Conservation (phyloP, 2,113 vertebrate genomes). For the Poecilia latipinna region DNA sequence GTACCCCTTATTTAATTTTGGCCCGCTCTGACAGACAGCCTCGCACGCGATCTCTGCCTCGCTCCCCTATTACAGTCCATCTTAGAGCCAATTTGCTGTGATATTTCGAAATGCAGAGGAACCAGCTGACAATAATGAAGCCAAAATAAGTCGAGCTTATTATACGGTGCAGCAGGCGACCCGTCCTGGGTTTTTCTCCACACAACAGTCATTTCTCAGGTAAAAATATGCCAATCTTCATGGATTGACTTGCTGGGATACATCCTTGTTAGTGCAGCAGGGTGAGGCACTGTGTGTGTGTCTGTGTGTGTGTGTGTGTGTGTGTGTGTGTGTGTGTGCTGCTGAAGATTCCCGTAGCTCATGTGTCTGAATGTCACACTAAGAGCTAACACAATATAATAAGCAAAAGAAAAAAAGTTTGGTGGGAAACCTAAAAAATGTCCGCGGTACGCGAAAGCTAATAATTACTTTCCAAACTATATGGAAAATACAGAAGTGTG, state of each 20-base stretch:
- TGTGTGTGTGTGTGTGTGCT: background rate
- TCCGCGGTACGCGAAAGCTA: too few species aligned
- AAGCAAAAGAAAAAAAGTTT: slow-evolving; percentile 44
- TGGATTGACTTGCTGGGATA: slow-evolving; percentile 38
- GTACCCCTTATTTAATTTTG: slow-evolving; percentile 13
- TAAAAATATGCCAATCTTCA: slow-evolving; percentile 49
- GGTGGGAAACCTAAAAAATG: slow-evolving; percentile 4
- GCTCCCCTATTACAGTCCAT: slow-evolving; percentile 50
- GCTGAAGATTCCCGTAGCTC: background rate
- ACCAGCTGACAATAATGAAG: slow-evolving; percentile 58
- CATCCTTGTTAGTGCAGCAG: slow-evolving; percentile 50
- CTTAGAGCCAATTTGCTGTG: slow-evolving; percentile 58
- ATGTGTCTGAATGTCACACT: slow-evolving; percentile 49
- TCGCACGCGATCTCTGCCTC: slow-evolving; percentile 20
- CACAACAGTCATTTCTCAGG: slow-evolving; percentile 46
- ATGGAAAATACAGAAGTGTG: too few species aligned
- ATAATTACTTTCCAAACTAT: too few species aligned
- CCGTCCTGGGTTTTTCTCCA: slow-evolving; percentile 31
- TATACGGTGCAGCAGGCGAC: slow-evolving; percentile 44
- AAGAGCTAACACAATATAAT: slow-evolving; percentile 53
- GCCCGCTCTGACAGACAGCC: slow-evolving; percentile 13
- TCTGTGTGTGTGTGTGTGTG: background rate
- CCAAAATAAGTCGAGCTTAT: slow-evolving; percentile 69
- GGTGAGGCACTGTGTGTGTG: slow-evolving; percentile 1
- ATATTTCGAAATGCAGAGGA: slow-evolving; percentile 47